Base-by-base conservation (phyloP, 2,888 invertebrate species). In the Uropetala carovei region DNA sequence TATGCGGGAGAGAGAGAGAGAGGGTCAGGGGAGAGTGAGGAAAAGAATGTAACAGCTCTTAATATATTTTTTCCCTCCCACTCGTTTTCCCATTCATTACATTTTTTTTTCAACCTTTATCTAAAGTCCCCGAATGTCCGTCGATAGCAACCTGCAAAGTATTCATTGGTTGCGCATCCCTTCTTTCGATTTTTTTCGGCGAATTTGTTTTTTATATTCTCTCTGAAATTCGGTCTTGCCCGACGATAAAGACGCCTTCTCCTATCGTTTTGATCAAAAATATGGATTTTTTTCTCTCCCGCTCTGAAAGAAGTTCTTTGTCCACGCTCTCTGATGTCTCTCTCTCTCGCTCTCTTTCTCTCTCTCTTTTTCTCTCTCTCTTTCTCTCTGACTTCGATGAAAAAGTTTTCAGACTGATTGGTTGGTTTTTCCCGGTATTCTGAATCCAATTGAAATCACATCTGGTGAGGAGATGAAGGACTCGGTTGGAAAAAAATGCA, bases 311-410 rank as follows among this genome's bases (percentile, higher is more conserved):
- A 75, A 75, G 43, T 43, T 43, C 75, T 75, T 75, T 22, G 22
- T 27, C 75, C 22, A 75, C 75, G 75, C 75, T 75, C 22, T 27
- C 22, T 75, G 75, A 43, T 43, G 3, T 43, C 43, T 43, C 43
- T 43, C 43, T 5, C 43, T 43, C 75, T 75, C 75, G 9, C 75
- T 75, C 43, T 43, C 43, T 43, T 5, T 5, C 43, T 43, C 75
- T 75, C 75, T 27, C 75, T 75, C 43, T 43, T 5, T 43, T 5
- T 5, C 43, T 43, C 75, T 75, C 43, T 43, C 43, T 43, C 43
- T 5, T 5, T 43, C 75, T 75, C 75, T 27, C 75, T 75, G 75
- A 75, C 75, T 75, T 75, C 75, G 75, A 75, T 75, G 22, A 75
- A 75, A 75, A 75, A 75, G 75, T 75, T 75, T n/a, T 27, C 22